Evolutionary conservation across 2,888 invertebrate species (phyloP), one percentile per base, ranked within the genome.

Genomic region (Aporophyla lueneburgensis): DNA sequence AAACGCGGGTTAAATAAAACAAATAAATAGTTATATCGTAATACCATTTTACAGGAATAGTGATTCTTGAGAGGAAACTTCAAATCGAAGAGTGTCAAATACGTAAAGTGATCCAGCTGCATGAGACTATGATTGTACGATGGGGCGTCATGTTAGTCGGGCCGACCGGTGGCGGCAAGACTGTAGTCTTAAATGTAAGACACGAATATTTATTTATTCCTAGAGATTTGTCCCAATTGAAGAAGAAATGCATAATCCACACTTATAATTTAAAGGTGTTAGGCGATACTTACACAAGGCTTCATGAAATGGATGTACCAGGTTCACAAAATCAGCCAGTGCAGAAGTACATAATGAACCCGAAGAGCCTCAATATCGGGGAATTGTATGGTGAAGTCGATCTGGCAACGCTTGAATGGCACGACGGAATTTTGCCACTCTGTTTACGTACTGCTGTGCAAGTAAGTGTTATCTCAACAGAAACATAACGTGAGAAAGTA

Each of bases 101-200:
- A 56, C 96, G 96, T 61, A 98, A 98, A 96, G 97, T 98, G 27
- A 98, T 99, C 81, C 99, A 99, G 92, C 95, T 99, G 16, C 98
- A 98, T 91, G 99, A 99, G 93, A 99, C 99, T 0, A 98, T 99
- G 98, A 97, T 98, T 84, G 99, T 99, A 5, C 97, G 99, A 27
- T 99, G 99, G 97, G 99, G 99, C 5, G 99, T 99, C 1, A 99
- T 99, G 99, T 94, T 99, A 81, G 99, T 99, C 0, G 99, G 99
- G 0, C 99, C 99, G 0, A 98, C 99, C 0, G 99, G 99, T 0
- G 98, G 98, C 5, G 99, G 99, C 6, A 99, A 99, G 93, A 98
- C 98, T 0, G 97, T 98, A 0, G 97, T 98, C 14, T 96, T 99
- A 71, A 97, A 97, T 87, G 98, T 98, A 93, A 94, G 95, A 51